Evolutionary conservation across 2,797 vertebrate species (phyloP).

Genomic region (Falco rusticolus): DNA sequence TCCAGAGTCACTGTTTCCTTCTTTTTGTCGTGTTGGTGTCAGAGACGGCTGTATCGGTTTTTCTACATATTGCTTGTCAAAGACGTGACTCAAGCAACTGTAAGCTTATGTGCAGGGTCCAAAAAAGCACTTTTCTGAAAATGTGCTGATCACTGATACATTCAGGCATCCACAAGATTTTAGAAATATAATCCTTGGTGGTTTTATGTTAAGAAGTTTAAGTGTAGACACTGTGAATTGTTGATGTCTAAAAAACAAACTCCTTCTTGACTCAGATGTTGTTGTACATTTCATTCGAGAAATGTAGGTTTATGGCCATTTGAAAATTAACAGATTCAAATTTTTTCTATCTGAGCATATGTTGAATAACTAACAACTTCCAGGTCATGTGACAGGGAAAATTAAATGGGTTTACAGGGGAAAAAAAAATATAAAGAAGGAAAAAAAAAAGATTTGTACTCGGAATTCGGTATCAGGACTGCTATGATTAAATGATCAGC

Average conservation of each 20-base stretch:
- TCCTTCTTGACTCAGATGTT: background rate
- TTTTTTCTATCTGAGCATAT: background rate
- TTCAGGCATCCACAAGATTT: background rate
- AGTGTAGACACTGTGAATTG: background rate
- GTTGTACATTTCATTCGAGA: background rate
- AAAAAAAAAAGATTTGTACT: background rate
- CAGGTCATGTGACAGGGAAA: background rate
- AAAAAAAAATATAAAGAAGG: background rate
- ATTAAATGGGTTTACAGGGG: background rate
- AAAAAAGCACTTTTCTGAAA: background rate
- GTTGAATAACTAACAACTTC: background rate
- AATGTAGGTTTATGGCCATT: background rate
- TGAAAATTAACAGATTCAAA: slow-evolving; percentile 20
- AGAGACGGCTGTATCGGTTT: background rate
- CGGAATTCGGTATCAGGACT: background rate
- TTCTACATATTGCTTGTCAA: background rate
- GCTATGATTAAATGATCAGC: background rate
- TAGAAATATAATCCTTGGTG: background rate
- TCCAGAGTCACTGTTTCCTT: background rate
- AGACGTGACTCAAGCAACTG: background rate
- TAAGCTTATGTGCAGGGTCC: background rate
- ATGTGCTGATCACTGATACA: background rate
- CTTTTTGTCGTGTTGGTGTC: background rate
- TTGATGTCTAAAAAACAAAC: background rate
- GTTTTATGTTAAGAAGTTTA: background rate